Conservation (phyloP, 2,797 vertebrate genomes). For the Lindbergichthys nudifrons region DNA sequence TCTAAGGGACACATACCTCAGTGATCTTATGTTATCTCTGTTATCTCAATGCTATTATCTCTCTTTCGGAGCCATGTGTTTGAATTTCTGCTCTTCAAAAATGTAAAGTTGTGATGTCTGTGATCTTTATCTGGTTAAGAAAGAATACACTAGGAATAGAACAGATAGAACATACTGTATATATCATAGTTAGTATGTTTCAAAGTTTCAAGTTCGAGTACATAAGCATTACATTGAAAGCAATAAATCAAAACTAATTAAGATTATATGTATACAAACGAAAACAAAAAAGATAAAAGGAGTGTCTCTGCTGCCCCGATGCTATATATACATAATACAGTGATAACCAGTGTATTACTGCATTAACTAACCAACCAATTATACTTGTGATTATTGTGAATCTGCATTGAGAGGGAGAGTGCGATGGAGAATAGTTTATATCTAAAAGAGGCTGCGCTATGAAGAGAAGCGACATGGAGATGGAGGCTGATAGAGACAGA, state of each 20-base stretch:
- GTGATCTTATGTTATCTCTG: background rate
- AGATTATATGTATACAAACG: background rate
- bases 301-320: too few species aligned
- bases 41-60: background rate
- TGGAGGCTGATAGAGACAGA: slow-evolving; percentile 9
- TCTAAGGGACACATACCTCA: background rate
- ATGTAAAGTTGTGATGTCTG: background rate
- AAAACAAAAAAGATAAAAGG: background rate
- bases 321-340: background rate
- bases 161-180: background rate
- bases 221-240: background rate
- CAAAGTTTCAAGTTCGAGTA: too few species aligned
- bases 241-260: background rate
- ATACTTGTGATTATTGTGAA: background rate
- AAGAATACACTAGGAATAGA: too few species aligned
- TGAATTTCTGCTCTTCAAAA: background rate
- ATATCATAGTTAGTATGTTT: too few species aligned
- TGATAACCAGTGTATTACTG: background rate
- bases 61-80: slow-evolving; percentile 1
- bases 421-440: too few species aligned
- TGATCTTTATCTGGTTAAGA: background rate
- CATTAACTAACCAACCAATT: background rate
- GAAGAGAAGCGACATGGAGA: slow-evolving; percentile 8
- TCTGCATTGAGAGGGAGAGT: background rate
- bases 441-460: background rate